Base-by-base conservation (phyloP, 2,888 invertebrate genomes). In the Tenodera sinensis region DNA sequence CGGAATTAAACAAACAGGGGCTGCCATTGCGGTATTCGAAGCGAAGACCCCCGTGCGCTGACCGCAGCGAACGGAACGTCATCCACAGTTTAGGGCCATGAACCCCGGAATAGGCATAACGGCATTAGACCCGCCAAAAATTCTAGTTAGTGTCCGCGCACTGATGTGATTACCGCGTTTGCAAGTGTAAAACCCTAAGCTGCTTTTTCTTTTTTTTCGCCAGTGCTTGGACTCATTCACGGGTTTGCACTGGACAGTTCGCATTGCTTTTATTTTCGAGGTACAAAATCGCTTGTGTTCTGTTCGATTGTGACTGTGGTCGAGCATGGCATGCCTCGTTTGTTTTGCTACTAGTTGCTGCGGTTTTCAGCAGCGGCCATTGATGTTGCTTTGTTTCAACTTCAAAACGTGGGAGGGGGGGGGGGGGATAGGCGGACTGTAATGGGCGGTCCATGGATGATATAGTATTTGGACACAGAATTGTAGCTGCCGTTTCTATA, bases 321-420 rank as follows among this genome's bases (percentile, higher is more conserved):
- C 27, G 15, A 81, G 87, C 14, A 87, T 87, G 42, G 87, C 87
- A 83, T 82, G 87, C 28, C 83, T 87, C 87, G 87, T 87, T 87
- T 87, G 87, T 87, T 87, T 87, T 87, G 87, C 82, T 25, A 83
- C 83, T 87, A 83, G 81, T 83, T 34, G 82, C 34, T 87, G 87
- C 82, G 87, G 87, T 87, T 87, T 87, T 34, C 71, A 86, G 81
- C 34, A 87, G 54, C 87, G 42, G n/a, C 83, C 87, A 87, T 87
- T 87, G 87, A 87, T 83, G 82, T 30, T 87, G 87, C 87, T 87
- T 87, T 87, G 87, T 87, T 87, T 71, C n/a, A 87, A 87, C 82
- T 87, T 87, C 82, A 87, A 87, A 87, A 87, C 27, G 85, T 7
- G 84, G 9, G 84, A n/a, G 84, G 42, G 84, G 25, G 54, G 84